A percentile compares a stretch with the other conserved stretches of the same genome.
phyloP scores from a whole-genome alignment of 2,113 vertebrate genomes.

The Ailurus styani region DNA sequence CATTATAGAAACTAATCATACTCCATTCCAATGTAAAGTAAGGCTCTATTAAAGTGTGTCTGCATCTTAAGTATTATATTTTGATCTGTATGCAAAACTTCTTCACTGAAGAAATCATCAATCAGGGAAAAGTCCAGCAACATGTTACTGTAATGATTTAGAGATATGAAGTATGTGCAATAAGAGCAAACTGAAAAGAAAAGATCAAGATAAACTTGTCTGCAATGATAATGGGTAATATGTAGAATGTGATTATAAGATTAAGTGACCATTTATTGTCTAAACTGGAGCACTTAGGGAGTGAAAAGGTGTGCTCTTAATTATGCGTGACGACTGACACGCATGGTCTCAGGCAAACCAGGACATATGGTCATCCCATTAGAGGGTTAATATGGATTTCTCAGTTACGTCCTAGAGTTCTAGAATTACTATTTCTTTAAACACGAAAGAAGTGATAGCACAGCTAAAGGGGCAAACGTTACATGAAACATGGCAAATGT shows the following conservation, averaged over 20 bases:
- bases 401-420: neutral
- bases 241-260: neutral
- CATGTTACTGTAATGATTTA: neutral
- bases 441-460: neutral
- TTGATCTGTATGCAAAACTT: neutral
- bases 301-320: neutral
- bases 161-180: neutral
- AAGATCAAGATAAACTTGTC: neutral
- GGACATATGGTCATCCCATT: neutral
- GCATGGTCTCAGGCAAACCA: neutral
- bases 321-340: neutral
- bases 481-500: neutral
- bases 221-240: neutral
- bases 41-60: neutral
- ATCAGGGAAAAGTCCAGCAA: neutral
- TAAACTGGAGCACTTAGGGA: neutral
- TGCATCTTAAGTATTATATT: neutral
- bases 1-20: neutral
- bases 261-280: neutral
- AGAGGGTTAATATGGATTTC: neutral
- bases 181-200: neutral
- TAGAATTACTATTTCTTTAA: neutral
- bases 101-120: neutral
- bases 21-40: neutral
- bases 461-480: neutral